A percentile compares a stretch with the other conserved stretches of the same genome.
Conservation (phyloP, 2,113 vertebrate species). For the Tragelaphus strepsiceros region DNA sequence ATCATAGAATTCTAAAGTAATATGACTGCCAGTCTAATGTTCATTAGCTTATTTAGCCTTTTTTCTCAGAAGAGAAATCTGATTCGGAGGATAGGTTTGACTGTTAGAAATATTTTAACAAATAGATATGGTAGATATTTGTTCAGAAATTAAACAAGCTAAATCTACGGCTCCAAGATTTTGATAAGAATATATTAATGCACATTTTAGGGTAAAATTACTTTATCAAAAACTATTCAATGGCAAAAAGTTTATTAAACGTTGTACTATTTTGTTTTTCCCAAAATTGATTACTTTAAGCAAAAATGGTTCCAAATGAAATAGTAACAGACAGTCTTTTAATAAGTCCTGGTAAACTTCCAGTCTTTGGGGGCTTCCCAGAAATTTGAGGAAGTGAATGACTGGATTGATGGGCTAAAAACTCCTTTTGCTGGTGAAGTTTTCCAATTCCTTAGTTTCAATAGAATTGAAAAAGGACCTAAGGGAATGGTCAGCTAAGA, state of each 20-base stretch:
- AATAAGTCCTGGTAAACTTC: neutral
- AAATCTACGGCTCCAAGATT: neutral
- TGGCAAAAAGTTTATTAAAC: neutral
- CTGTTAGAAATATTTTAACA: neutral
- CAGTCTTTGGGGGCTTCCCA: neutral
- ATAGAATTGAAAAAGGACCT: neutral
- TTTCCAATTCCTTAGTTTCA: constrained; percentile 31
- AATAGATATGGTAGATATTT: neutral
- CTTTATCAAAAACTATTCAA: neutral
- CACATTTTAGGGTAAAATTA: neutral
- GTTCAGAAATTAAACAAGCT: neutral
- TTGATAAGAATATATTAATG: neutral
- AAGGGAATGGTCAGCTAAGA: neutral
- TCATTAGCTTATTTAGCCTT: neutral
- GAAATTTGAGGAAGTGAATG: neutral
- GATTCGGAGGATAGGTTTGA: neutral
- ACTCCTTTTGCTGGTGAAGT: neutral
- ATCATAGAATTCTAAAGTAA: neutral
- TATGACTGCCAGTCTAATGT: neutral
- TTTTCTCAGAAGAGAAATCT: neutral
- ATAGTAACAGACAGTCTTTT: neutral
- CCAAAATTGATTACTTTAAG: neutral
- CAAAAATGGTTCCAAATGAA: neutral
- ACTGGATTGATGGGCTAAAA: neutral
- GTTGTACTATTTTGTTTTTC: neutral